phyloP scores from a whole-genome alignment of 2,888 invertebrate genomes.

The Heliconius sara region DNA sequence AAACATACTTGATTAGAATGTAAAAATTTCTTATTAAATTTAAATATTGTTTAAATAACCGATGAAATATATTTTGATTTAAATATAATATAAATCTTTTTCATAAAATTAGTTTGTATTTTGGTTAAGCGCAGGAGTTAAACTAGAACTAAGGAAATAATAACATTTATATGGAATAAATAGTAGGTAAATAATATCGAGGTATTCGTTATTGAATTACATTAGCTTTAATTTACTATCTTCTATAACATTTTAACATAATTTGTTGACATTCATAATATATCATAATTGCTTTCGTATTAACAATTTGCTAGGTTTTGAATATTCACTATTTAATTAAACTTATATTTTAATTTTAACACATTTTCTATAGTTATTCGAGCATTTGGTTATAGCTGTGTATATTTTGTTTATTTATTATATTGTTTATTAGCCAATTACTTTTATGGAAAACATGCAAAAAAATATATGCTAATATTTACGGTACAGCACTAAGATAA shows the following conservation, averaged over 20 bases:
- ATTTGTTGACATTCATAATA: not conserved
- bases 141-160: not conserved
- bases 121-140: not conserved
- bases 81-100: too few relatives aligned
- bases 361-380: not conserved
- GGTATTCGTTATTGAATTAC: not conserved
- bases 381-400: not conserved
- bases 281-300: not conserved
- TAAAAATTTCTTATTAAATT: too few relatives aligned
- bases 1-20: too few relatives aligned
- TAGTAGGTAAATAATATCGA: not conserved
- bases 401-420: not conserved
- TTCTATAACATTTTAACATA: not conserved
- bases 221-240: not conserved
- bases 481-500: too few relatives aligned
- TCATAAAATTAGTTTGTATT: not conserved
- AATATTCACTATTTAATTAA: not conserved
- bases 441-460: not conserved
- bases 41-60: too few relatives aligned
- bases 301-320: not conserved
- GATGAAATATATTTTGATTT: too few relatives aligned
- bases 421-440: not conserved
- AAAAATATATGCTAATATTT: too few relatives aligned
- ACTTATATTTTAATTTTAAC: not conserved
- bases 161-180: not conserved